Evolutionary conservation across 2,113 vertebrate species (phyloP).

Genomic region (Oophaga pumilio): DNA sequence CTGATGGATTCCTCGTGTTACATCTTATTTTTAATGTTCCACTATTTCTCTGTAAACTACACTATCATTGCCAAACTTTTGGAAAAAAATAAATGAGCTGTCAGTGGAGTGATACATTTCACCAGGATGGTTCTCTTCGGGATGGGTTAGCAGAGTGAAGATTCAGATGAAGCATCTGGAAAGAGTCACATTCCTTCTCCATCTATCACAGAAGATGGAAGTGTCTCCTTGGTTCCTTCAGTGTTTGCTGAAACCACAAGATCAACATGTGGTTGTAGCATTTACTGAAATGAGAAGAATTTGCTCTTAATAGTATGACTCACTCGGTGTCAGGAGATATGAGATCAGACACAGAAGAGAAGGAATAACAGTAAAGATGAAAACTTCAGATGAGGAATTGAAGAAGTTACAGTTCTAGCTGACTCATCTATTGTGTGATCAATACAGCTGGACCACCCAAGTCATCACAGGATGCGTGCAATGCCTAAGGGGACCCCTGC

Average conservation of each 20-base stretch:
- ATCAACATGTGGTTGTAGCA: background rate
- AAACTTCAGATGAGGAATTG: background rate
- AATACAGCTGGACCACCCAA: no score
- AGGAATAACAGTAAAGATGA: background rate
- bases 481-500: no score
- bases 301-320: background rate
- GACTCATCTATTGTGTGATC: no score
- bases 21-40: background rate
- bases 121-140: background rate
- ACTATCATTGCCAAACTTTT: background rate
- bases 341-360: background rate
- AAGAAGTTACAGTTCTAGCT: background rate
- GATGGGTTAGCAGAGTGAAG: background rate
- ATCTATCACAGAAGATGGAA: background rate
- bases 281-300: constrained; percentile 16
- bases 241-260: background rate
- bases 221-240: background rate
- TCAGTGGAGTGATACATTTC: background rate
- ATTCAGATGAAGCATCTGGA: background rate
- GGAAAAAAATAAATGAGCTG: background rate
- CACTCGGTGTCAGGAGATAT: background rate
- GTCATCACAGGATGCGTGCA: no score
- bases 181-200: background rate
- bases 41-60: background rate
- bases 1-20: background rate